Evolutionary conservation across 2,113 vertebrate genomes (phyloP).

Genomic region (Dicentrarchus labrax): DNA sequence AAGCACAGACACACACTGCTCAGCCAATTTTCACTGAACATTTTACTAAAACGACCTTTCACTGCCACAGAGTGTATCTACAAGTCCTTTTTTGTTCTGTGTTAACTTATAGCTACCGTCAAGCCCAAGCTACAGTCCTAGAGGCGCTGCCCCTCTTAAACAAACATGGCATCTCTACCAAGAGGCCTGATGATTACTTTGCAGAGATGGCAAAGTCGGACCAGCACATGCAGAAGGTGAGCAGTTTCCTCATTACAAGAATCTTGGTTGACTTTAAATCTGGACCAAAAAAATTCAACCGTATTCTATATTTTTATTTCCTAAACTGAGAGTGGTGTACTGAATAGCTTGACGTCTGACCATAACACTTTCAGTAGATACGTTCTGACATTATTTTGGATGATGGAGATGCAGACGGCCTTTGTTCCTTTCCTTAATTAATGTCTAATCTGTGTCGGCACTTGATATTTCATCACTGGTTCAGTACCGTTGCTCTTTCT

Average conservation of each 20-base stretch:
- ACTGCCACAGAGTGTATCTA: background rate
- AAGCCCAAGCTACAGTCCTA: conserved; percentile 93
- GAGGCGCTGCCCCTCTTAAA: conserved; percentile 88
- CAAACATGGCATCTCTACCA: conserved; percentile 88
- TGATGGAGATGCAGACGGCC: background rate
- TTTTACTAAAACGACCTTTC: background rate
- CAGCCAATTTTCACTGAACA: background rate
- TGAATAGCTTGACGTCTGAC: background rate
- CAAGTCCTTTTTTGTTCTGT: background rate
- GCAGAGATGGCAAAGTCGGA: conserved; percentile 99
- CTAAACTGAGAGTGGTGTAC: background rate
- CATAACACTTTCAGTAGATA: background rate
- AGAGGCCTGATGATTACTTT: conserved; percentile 95
- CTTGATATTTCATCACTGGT: background rate
- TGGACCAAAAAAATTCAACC: background rate
- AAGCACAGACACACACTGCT: background rate
- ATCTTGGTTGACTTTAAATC: background rate
- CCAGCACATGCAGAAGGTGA: conserved; percentile 99
- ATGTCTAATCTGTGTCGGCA: background rate
- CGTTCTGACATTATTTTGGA: background rate
- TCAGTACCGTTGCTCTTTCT: background rate
- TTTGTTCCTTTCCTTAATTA: background rate
- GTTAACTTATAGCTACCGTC: conserved; percentile 87
- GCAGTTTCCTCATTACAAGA: background rate
- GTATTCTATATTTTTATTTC: background rate